phyloP scores from a whole-genome alignment of 2,797 vertebrate species.

The Vultur gryphus region DNA sequence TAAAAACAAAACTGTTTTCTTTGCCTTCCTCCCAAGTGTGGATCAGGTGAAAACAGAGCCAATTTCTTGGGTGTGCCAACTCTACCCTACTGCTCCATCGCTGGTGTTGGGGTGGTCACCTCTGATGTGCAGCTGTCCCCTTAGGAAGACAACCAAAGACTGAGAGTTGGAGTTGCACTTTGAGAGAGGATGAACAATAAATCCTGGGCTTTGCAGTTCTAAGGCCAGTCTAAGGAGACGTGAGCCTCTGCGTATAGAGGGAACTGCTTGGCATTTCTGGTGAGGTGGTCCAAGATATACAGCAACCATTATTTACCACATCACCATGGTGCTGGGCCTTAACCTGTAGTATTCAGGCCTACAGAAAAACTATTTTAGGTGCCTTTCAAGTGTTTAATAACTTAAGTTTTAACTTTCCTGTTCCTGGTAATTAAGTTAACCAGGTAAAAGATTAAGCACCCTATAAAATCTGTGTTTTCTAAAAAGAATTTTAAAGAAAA shows the following conservation, averaged over 20 bases:
- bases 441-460: neutral
- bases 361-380: neutral
- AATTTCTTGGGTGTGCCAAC: neutral
- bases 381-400: neutral
- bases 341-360: neutral
- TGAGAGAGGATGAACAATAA: neutral
- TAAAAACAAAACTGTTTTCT: slow-evolving; percentile 30
- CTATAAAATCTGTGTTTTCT: neutral
- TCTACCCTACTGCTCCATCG: fast-evolving
- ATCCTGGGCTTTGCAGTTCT: neutral
- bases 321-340: neutral
- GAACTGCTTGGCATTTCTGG: neutral
- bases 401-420: neutral
- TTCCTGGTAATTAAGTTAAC: neutral
- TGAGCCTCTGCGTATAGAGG: neutral
- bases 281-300: neutral
- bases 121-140: neutral
- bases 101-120: neutral
- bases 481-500: neutral
- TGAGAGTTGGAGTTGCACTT: neutral
- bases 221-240: neutral
- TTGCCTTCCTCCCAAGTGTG: neutral
- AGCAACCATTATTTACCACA: fast-evolving
- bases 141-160: neutral
- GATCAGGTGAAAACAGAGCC: neutral